phyloP scores from a whole-genome alignment of 2,797 vertebrate genomes.

The Ceyx erithaca region DNA sequence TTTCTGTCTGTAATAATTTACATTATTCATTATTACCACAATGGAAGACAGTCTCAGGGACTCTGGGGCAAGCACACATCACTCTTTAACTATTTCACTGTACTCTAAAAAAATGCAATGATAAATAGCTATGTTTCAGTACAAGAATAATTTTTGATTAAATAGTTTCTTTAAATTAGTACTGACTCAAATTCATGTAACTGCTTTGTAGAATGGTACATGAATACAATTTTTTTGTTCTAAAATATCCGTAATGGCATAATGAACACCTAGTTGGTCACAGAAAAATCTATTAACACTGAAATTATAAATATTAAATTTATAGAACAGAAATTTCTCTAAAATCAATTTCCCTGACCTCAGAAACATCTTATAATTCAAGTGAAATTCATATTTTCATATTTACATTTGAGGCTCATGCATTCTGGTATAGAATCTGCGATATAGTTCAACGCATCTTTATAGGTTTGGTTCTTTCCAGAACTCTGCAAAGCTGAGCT shows the following conservation, averaged over 20 bases:
- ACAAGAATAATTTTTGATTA: not conserved
- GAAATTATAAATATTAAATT: too few relatives aligned
- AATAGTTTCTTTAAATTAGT: not conserved
- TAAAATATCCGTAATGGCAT: not conserved
- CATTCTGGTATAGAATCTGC: constrained; percentile 83
- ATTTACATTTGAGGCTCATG: not conserved
- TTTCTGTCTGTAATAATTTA: not conserved
- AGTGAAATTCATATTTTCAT: not conserved
- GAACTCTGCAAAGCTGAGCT: constrained; percentile 79
- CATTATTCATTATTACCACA: not conserved
- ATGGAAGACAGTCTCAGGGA: not conserved
- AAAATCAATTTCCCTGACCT: not conserved
- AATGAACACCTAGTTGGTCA: not conserved
- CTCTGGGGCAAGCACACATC: not conserved
- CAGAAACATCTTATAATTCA: not conserved
- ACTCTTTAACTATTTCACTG: not conserved
- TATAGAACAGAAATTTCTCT: not conserved
- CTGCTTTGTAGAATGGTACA: not conserved
- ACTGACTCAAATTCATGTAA: not conserved
- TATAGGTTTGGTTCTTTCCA: constrained; percentile 84
- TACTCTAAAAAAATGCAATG: not conserved
- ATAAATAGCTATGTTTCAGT: not conserved
- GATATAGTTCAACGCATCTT: constrained; percentile 86
- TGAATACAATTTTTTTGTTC: not conserved
- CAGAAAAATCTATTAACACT: not conserved